A percentile compares a stretch with the other conserved stretches of the same genome.
These are phyloP conservation scores for Musca domestica DNA, from an alignment of 1,140 invertebrate genomes.

Conservation along the genomic window DNA sequence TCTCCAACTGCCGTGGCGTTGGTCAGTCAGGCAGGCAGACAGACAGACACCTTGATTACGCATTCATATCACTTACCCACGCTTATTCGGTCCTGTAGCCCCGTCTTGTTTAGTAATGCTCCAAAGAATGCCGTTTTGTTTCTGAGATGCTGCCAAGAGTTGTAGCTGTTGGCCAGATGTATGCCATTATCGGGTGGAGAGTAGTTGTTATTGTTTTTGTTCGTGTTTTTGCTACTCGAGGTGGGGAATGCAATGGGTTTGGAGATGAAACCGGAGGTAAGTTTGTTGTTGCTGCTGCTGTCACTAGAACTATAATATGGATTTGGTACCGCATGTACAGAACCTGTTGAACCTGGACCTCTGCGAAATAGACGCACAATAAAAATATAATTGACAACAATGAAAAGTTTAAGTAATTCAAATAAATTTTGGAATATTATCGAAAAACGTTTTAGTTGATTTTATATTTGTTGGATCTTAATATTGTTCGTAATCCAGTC, in stretches of 20 bases:
- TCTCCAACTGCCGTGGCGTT: too few species aligned
- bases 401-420: background rate
- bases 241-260: conserved; percentile 24
- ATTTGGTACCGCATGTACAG: background rate
- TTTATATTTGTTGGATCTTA: too few species aligned
- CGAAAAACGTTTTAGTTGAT: too few species aligned
- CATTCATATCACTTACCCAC: conserved; percentile 38
- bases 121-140: conserved; percentile 17
- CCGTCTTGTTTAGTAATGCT: conserved; percentile 22
- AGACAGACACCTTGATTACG: conserved; percentile 17
- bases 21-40: too few species aligned
- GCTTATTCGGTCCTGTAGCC: conserved; percentile 38
- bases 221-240: background rate
- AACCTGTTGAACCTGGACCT: conserved; percentile 33
- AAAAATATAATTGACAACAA: background rate
- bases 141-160: conserved; percentile 34
- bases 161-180: conserved; percentile 40
- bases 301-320: background rate
- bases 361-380: conserved; percentile 24
- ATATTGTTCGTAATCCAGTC: too few species aligned
- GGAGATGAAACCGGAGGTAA: conserved; percentile 22
- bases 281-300: conserved; percentile 3
- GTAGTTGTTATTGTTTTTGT: background rate
- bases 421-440: too few species aligned
- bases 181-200: conserved; percentile 22